These are phyloP conservation scores for Mamestra configurata DNA, from an alignment of 1,140 invertebrate species.

Conservation along the genomic window DNA sequence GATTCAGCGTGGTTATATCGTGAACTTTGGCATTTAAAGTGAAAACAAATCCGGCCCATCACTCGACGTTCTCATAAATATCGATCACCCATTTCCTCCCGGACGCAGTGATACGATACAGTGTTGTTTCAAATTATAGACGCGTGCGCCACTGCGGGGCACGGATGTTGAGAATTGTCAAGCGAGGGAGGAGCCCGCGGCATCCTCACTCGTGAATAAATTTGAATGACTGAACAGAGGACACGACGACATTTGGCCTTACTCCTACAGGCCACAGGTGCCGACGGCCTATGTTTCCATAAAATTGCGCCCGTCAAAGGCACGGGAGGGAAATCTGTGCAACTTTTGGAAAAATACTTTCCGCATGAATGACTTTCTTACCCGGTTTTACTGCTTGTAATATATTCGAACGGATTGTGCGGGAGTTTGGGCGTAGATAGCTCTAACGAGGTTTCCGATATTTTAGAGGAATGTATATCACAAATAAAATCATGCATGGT, in stretches of 20 bases:
- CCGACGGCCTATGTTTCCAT: slow-evolving; percentile 49
- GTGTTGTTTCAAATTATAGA: slow-evolving; percentile 51
- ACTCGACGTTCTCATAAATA: slow-evolving; percentile 25
- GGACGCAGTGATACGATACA: slow-evolving; percentile 17
- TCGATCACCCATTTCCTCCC: slow-evolving; percentile 27
- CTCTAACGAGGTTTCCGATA: not conserved
- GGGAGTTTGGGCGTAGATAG: not conserved
- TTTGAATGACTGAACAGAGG: slow-evolving; percentile 74
- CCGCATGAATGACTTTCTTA: slow-evolving; percentile 20
- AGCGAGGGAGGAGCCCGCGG: slow-evolving; percentile 40
- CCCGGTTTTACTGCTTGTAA: not conserved
- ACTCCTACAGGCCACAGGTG: slow-evolving; percentile 65
- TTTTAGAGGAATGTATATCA: not conserved
- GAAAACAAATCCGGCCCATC: not conserved
- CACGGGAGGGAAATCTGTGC: slow-evolving; percentile 18
- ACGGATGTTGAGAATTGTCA: slow-evolving; percentile 49
- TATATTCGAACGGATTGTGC: slow-evolving; percentile 27
- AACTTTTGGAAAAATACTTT: slow-evolving; percentile 35
- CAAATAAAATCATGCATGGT: slow-evolving; percentile 25
- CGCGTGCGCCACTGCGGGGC: slow-evolving; percentile 38
- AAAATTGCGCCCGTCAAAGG: slow-evolving; percentile 18
- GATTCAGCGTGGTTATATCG: not conserved
- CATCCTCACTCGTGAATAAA: slow-evolving; percentile 74
- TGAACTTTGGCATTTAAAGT: slow-evolving; percentile 16
- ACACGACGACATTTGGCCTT: slow-evolving; percentile 65